Conservation (phyloP, 2,797 vertebrate genomes). For the Pagetopsis macropterus region DNA sequence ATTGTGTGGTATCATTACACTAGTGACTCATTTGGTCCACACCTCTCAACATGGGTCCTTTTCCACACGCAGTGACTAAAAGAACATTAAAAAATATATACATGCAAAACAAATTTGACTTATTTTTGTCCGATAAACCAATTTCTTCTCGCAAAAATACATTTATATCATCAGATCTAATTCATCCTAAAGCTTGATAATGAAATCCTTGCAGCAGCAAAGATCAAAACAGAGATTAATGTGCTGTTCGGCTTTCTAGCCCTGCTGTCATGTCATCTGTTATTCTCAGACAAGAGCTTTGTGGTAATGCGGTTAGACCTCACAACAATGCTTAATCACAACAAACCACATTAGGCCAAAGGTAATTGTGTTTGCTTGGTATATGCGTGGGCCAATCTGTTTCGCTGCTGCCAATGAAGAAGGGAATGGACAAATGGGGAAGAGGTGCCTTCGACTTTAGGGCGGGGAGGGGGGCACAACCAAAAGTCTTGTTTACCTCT, state of each 20-base stretch:
- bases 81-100: constrained; percentile 10
- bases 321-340: constrained; percentile 83
- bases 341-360: constrained; percentile 81
- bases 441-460: constrained; percentile 55
- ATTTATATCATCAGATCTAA: constrained; percentile 63
- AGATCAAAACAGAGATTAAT: constrained; percentile 77
- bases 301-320: constrained; percentile 79
- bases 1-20: constrained; percentile 62
- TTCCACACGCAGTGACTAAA: constrained; percentile 40
- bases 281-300: constrained; percentile 78
- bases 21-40: constrained; percentile 62
- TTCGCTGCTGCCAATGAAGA: constrained; percentile 73
- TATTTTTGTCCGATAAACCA: constrained; percentile 49
- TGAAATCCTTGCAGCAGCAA: constrained; percentile 70
- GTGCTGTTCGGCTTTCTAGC: constrained; percentile 66
- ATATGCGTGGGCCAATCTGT: constrained; percentile 76
- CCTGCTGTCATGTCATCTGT: constrained; percentile 81
- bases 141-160: constrained; percentile 47
- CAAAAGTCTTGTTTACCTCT: constrained; percentile 85
- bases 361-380: constrained; percentile 83
- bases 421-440: constrained; percentile 46
- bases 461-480: constrained; percentile 44
- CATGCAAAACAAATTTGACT: constrained; percentile 34
- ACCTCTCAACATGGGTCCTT: constrained; percentile 50
- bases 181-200: constrained; percentile 70